Base-by-base conservation (phyloP, 2,797 vertebrate species). In the Danio aesculapii region DNA sequence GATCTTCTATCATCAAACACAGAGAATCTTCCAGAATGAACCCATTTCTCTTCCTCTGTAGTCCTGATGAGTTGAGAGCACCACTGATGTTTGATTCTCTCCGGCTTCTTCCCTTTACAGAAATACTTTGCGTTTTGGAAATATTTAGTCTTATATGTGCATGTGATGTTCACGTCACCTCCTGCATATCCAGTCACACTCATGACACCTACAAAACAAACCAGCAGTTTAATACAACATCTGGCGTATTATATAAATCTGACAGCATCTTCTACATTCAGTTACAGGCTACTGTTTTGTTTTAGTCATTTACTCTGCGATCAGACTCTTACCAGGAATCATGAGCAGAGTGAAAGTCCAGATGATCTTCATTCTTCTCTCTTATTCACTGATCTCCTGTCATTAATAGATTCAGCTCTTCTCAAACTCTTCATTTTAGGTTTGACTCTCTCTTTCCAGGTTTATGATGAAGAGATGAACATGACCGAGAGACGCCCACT, bases 91-190 rank as follows among this genome's bases (percentile, higher is more conserved):
- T 57, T 57, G 0, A 9, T 8, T 57, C 10, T 57, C 0, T 1
- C 71, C 0, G 0, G 81, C 84, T 58, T 63, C 30, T 67, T 67
- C 52, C 87, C 86, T 77, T 57, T 86, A 84, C 88, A 91, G 63
- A 91, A 16, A 81, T 86, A 91, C 64, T 91, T 90, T 4, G 57
- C 1, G 21, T 50, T 77, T 17, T 19, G 39, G 39, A 14, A 10
- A 49, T 84, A 1, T 69, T 63, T 0, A 10, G n/a, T 71, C 0
- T 57, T 6, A 50, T 90, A 89, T 0, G 6, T 11, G 79, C 88
- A 92, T 41, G 0, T 74, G 61, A 92, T 21, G 39, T 81, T 81
- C 49, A 75, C 83, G n/a, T 77, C 84, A 17, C n/a, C 66, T 5
- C 50, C 77, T 44, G 63, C 8, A n/a, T 47, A 61, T 59, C 57